These are phyloP conservation scores for Lasius platythorax DNA, from an alignment of 2,888 invertebrate species.

Conservation along the genomic window DNA sequence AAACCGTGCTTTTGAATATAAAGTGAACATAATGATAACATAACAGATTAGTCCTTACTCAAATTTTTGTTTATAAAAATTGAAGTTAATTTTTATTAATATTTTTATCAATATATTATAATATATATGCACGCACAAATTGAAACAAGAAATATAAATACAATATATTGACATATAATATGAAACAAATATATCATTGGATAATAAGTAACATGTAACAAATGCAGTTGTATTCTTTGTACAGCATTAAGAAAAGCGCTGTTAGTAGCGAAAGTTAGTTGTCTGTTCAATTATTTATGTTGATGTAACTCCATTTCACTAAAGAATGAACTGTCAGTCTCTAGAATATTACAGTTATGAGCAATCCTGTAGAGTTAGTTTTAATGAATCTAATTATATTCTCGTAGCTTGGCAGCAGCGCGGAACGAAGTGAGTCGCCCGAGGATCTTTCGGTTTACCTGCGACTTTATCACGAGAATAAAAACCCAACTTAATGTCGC, in stretches of 20 bases:
- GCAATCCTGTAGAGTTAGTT: constrained; percentile 58
- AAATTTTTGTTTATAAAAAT: neutral
- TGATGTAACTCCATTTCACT: constrained; percentile 12
- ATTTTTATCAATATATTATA: neutral
- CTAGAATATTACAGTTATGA: constrained; percentile 44
- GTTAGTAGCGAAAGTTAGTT: neutral
- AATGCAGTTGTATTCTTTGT: neutral
- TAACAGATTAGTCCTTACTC: neutral
- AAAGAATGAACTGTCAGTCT: constrained; percentile 36
- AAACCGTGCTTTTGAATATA: neutral
- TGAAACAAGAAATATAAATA: too few relatives aligned
- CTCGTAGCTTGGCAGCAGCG: constrained; percentile 37
- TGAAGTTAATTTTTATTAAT: neutral
- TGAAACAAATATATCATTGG: neutral
- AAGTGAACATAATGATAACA: neutral
- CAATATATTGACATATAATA: too few relatives aligned
- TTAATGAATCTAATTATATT: constrained; percentile 70
- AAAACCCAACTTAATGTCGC: constrained; percentile 25
- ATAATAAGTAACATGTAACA: neutral
- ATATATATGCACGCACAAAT: too few relatives aligned
- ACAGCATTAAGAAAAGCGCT: neutral
- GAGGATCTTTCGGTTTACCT: constrained; percentile 60
- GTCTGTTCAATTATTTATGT: constrained; percentile 33
- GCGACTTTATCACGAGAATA: constrained; percentile 16
- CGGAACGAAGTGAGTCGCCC: constrained; percentile 60